Evolutionary conservation across 2,113 vertebrate species (phyloP).

Genomic region (Elephas maximus): DNA sequence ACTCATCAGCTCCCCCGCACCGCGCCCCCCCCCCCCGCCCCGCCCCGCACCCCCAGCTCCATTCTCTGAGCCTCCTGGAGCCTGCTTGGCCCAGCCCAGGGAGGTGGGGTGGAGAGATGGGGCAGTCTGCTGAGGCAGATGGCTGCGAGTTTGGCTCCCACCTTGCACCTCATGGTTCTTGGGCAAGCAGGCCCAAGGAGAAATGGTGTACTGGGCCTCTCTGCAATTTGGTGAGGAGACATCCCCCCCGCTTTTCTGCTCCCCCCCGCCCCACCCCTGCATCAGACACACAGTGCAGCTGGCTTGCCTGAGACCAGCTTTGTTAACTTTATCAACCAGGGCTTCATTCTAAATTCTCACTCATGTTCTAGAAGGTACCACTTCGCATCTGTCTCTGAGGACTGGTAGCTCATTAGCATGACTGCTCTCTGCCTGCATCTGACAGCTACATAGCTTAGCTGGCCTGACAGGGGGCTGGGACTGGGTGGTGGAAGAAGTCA

Average conservation of each 20-base stretch:
- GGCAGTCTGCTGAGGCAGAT: background rate
- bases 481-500: background rate
- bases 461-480: background rate
- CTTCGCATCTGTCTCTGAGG: background rate
- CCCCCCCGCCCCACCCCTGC: background rate
- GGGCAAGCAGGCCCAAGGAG: background rate
- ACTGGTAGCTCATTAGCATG: too few relatives aligned
- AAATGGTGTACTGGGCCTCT: background rate
- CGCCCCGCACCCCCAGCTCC: too few relatives aligned
- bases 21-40: too few relatives aligned
- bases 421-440: too few relatives aligned
- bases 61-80: background rate
- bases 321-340: background rate
- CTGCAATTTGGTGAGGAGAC: background rate
- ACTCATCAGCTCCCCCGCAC: background rate
- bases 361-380: background rate
- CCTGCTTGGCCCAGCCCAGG: background rate
- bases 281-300: too few relatives aligned
- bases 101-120: background rate
- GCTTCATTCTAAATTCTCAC: background rate
- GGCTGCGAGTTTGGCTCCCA: background rate
- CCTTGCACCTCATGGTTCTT: background rate
- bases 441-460: fast-evolving
- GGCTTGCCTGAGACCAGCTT: background rate
- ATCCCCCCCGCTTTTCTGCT: background rate